These are phyloP conservation scores for Drosophila nebulosa DNA, from an alignment of 1,140 invertebrate genomes.

Conservation along the genomic window DNA sequence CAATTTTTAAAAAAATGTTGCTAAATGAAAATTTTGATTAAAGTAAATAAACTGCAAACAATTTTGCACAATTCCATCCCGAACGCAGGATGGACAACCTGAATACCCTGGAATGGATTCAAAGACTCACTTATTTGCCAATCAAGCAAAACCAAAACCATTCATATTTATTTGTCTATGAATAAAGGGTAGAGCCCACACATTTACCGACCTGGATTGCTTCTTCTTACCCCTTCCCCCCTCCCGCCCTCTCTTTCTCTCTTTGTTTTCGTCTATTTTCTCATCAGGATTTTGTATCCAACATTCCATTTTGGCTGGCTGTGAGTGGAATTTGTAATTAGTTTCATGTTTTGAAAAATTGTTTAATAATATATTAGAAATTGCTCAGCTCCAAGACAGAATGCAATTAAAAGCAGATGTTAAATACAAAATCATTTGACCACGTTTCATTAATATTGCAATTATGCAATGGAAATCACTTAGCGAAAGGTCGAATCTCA, in stretches of 20 bases:
- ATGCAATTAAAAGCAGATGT: constrained; percentile 20
- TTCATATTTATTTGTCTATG: no score
- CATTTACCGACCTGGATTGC: no score
- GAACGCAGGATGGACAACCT: no score
- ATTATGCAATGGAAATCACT: not conserved
- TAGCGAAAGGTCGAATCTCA: not conserved
- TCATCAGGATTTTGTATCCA: not conserved
- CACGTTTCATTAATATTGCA: not conserved
- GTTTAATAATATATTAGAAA: constrained; percentile 34
- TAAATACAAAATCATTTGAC: not conserved
- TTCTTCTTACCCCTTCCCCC: no score
- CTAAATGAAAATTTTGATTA: no score
- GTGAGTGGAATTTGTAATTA: constrained; percentile 34
- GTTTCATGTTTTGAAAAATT: constrained; percentile 20
- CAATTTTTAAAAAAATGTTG: no score
- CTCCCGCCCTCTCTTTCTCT: not conserved
- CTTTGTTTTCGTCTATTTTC: not conserved
- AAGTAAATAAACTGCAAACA: no score
- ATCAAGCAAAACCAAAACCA: no score
- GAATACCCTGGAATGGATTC: no score
- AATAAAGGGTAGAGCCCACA: no score
- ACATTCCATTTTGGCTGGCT: not conserved
- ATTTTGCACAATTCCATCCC: no score
- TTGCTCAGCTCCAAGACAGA: not conserved
- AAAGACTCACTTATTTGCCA: no score